Evolutionary conservation across 1,140 invertebrate species (phyloP).

Genomic region (Brachionus rotundiformis): DNA sequence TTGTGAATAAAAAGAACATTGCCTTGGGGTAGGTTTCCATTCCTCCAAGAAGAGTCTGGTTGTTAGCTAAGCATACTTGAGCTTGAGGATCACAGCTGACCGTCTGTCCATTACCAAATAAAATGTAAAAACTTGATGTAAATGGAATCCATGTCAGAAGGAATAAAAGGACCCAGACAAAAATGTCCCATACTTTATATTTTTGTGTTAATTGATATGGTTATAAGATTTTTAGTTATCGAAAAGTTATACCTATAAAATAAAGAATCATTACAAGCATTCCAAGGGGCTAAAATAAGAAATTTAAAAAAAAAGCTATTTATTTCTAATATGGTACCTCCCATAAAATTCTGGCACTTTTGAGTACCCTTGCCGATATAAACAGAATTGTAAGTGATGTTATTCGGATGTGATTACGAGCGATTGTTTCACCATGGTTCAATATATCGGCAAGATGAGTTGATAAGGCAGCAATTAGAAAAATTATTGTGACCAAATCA

Average conservation of each 20-base stretch:
- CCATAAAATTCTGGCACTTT: not conserved
- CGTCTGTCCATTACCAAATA: conserved; percentile 1
- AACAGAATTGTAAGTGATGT: not conserved
- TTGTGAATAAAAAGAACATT: not conserved
- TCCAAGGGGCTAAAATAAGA: not conserved
- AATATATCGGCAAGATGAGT: conserved; percentile 14
- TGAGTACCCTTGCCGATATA: not conserved
- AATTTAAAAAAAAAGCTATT: not conserved
- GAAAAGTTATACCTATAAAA: not conserved
- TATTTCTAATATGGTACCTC: not conserved
- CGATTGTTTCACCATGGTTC: not conserved
- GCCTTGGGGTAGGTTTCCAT: conserved; percentile 17
- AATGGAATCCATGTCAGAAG: not conserved
- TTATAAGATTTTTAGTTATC: not conserved
- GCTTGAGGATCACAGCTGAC: not conserved
- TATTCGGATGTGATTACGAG: conserved; percentile 14
- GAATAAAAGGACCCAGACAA: not conserved
- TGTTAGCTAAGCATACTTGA: not conserved
- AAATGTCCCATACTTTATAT: not conserved
- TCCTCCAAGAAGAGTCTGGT: not conserved
- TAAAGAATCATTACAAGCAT: conserved; percentile 24
- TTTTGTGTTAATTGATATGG: not conserved
- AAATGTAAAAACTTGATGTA: conserved; percentile 1
- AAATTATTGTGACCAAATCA: not conserved
- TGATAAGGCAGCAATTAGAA: not conserved